These are phyloP conservation scores for Dynastes tityus DNA, from an alignment of 2,888 invertebrate species.

Conservation along the genomic window DNA sequence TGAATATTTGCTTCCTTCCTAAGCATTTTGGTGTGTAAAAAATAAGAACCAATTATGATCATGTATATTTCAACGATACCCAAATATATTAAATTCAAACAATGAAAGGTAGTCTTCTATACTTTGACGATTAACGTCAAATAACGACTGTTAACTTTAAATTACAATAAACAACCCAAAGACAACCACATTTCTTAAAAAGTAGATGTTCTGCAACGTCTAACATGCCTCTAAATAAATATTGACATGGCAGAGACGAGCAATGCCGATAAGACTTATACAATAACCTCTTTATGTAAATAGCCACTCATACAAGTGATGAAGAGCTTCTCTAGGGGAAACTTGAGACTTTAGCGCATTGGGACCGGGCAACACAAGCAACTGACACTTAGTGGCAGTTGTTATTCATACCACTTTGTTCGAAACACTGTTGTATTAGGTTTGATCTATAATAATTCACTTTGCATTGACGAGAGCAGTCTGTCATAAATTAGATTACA, in stretches of 20 bases:
- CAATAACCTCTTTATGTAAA: slow-evolving; percentile 61
- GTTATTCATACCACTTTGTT: slow-evolving; percentile 52
- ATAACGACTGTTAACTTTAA: not conserved
- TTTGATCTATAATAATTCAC: slow-evolving; percentile 49
- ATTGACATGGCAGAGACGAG: slow-evolving; percentile 54
- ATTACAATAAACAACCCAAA: slow-evolving; percentile 7
- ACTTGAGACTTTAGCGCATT: slow-evolving; percentile 59
- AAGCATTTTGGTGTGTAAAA: too few species aligned
- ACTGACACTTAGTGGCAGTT: slow-evolving; percentile 51
- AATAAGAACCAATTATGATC: too few species aligned
- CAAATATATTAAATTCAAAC: too few species aligned
- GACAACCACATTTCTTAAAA: slow-evolving; percentile 9
- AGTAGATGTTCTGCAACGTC: slow-evolving; percentile 35
- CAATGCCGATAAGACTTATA: slow-evolving; percentile 53
- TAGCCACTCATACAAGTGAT: slow-evolving; percentile 59
- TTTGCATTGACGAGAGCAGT: slow-evolving; percentile 44
- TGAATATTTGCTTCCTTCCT: too few species aligned
- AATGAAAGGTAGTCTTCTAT: too few species aligned
- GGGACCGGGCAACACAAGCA: slow-evolving; percentile 58
- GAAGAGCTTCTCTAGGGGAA: slow-evolving; percentile 62
- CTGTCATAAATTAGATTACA: slow-evolving; percentile 41
- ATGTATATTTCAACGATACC: too few species aligned
- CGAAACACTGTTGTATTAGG: slow-evolving; percentile 49
- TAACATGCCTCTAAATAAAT: slow-evolving; percentile 39
- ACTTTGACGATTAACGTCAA: not conserved